Percentiles rank a stretch among this genome's conserved stretches.
These are phyloP conservation scores for Dendrolimus houi DNA, from an alignment of 2,888 invertebrate species.

Conservation along the genomic window DNA sequence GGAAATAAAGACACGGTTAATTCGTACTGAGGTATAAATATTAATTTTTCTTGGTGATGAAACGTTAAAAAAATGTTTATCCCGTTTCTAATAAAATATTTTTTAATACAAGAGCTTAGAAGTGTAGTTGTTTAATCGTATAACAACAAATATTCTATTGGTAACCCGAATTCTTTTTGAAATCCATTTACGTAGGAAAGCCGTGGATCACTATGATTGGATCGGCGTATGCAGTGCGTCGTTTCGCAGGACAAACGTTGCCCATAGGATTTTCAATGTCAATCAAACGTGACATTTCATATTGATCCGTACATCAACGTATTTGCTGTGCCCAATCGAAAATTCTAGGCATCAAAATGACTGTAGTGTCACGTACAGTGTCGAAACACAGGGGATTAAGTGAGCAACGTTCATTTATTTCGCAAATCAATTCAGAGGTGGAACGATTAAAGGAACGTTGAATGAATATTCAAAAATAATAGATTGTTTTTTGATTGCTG, in stretches of 20 bases:
- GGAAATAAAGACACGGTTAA: too few species aligned
- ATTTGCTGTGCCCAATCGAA: not conserved
- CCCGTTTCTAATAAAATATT: too few species aligned
- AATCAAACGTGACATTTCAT: conserved; percentile 21
- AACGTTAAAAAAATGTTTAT: too few species aligned
- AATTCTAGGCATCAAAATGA: not conserved
- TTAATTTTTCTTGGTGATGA: too few species aligned
- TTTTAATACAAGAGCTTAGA: too few species aligned
- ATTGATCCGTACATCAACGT: conserved; percentile 20
- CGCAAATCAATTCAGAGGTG: not conserved
- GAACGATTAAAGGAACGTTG: not conserved
- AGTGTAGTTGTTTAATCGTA: too few species aligned
- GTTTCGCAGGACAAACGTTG: conserved; percentile 18
- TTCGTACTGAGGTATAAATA: too few species aligned
- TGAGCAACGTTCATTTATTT: not conserved
- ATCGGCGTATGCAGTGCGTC: conserved; percentile 18
- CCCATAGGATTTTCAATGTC: conserved; percentile 25
- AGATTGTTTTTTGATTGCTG: not conserved
- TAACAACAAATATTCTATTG: too few species aligned
- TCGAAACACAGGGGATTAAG: not conserved
- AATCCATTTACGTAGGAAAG: not conserved
- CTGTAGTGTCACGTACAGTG: not conserved
- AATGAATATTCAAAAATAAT: not conserved
- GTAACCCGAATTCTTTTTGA: not conserved
- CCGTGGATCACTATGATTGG: conserved; percentile 18